A percentile compares a stretch with the other conserved stretches of the same genome.
Conservation (phyloP, 2,113 vertebrate species). For the Hyaena hyaena region DNA sequence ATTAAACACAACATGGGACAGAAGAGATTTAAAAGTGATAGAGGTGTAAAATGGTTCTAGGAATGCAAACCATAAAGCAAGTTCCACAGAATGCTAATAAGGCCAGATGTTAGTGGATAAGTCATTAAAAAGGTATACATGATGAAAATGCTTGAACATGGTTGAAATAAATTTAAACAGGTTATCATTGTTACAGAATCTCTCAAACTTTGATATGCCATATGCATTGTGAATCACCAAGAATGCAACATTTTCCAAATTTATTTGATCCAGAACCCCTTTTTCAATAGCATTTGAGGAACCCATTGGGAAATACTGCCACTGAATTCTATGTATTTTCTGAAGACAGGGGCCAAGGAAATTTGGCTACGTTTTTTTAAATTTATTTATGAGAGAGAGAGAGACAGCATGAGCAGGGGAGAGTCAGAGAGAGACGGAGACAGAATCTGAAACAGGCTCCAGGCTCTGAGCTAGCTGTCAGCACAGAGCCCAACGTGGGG, state of each 20-base stretch:
- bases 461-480: no score
- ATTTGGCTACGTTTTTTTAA: constrained; percentile 7
- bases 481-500: no score
- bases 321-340: neutral
- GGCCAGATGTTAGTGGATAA: neutral
- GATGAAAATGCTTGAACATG: neutral
- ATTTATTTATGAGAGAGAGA: no score
- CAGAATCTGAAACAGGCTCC: no score
- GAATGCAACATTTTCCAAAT: constrained; percentile 6
- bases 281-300: neutral
- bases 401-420: no score
- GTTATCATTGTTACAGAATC: neutral
- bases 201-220: neutral
- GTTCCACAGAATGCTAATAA: neutral
- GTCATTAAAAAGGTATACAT: neutral
- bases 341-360: neutral
- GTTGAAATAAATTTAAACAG: neutral
- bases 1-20: neutral
- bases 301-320: neutral
- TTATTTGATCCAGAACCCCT: neutral
- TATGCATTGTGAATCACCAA: neutral
- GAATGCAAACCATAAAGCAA: neutral
- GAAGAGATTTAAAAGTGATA: constrained; percentile 34
- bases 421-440: no score
- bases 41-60: neutral